Base-by-base conservation (phyloP, 2,797 vertebrate species). In the Lepidocolaptes lacrymiger region DNA sequence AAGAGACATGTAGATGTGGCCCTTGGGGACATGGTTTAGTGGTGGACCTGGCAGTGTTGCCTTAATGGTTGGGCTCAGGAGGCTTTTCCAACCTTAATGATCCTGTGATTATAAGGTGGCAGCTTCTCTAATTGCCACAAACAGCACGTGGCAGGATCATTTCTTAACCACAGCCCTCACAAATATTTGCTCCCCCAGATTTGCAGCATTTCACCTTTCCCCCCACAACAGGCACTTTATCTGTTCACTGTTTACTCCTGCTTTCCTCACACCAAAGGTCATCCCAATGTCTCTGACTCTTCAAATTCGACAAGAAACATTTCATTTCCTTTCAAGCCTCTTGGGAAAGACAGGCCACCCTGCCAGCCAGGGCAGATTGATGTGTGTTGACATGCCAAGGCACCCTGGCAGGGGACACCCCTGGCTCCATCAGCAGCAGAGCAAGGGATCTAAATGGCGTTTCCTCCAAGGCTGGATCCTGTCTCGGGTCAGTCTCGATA, bases 231-330 rank as follows among this genome's bases (percentile, higher is more conserved):
- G 26, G 41, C 26, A 1, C 43, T 51, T 27, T 5, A 74, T 77
- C 37, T 28, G 30, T 13, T 66, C 3, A 0, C 56, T 5, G 0
- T 37, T 88, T 4, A 34, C 34, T 56, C 77, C 46, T 1, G 1
- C 20, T 87, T 30, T 8, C 58, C 20, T 23, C 2, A 0, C 1
- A 0, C 71, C 74, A 84, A 56, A 67, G 49, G 32, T 81, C 55
- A 39, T 34, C 16, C 49, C 79, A 69, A 51, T 18, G 39, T 12
- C 52, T 63, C 76, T 4, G 41, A 58, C 32, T 77, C 61, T 32
- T 43, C 1, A 23, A 39, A 44, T 71, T 55, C 86, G 23, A 61
- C 61, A 27, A 41, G 62, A 71, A 86, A 32, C 49, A 46, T 8
- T 3, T 0, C 27, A 58, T 73, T 72, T n/a, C 46, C 37, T 48